Base-by-base conservation (phyloP, 1,140 invertebrate genomes). In the Drosophila burlai region DNA sequence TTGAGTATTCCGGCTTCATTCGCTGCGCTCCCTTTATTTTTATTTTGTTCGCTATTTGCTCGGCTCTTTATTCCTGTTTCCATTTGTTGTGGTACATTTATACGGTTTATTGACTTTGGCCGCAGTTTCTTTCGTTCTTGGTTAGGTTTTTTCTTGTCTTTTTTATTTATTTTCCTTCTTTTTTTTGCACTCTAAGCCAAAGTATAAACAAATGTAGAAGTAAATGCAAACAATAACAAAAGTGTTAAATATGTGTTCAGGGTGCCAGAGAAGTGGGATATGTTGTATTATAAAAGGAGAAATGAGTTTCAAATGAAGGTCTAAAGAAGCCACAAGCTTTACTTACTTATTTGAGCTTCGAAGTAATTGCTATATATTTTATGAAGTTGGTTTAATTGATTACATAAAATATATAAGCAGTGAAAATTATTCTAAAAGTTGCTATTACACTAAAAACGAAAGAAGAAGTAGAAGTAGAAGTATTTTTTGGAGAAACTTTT, bases 91-190 rank as follows among this genome's bases (percentile, higher is more conserved):
- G 69, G 73, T 75, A 66, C 68, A 52, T 86, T 86, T 83, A 71
- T 81, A 49, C 65, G 71, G 83, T 86, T 86, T 86, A 87, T 86
- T 86, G 83, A 89, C 83, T 89, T 83, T 86, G 84, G 66, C 31
- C 40, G 24, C 63, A 55, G 74, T 49, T 77, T 50, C 57, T 47
- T 65, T 58, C 36, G 58, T 58, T 63, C 52, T 72, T 52, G 49
- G 58, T 54, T 54, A 40, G 57, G 34, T 55, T 55, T 38, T 54
- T 55, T 18, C n/a, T 9, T 15, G 11, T 34, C 7, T 10, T 9
- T 54, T 10, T 15, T 21, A 34, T 34, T 15, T 15, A 9, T 16
- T 4, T 34, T 2, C 21, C 21, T 24, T 21, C 21, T 24, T 24
- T 21, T 81, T 84, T 84, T 84, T 74, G 82, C 82, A 82, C 69